Evolutionary conservation across 2,888 invertebrate genomes (phyloP).

Genomic region (Ischnura elegans): DNA sequence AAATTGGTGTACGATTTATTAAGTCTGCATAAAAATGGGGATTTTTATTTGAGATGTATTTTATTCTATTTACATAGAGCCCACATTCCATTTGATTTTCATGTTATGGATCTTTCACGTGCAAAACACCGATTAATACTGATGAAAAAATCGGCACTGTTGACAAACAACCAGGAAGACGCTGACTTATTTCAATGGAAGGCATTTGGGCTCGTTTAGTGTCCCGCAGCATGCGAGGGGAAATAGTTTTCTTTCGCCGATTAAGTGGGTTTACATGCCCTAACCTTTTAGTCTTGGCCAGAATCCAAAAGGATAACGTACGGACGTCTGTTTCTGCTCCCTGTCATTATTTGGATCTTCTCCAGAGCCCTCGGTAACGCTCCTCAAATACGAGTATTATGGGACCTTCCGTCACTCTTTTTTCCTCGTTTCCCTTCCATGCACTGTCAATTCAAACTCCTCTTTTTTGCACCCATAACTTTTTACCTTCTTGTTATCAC

Average conservation of each 20-base stretch:
- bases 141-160: too few relatives aligned
- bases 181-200: not conserved
- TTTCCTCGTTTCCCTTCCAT: too few relatives aligned
- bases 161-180: not conserved
- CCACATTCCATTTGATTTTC: too few relatives aligned
- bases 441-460: not conserved
- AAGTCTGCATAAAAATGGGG: too few relatives aligned
- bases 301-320: slow-evolving; percentile 6
- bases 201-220: not conserved
- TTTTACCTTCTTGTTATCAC: too few relatives aligned
- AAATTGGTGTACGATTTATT: too few relatives aligned
- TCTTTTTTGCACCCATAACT: too few relatives aligned
- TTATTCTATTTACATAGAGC: too few relatives aligned
- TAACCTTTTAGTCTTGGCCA: not conserved
- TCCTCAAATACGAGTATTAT: not conserved
- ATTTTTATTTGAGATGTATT: too few relatives aligned
- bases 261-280: slow-evolving; percentile 9
- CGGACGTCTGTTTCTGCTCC: slow-evolving; percentile 17
- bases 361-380: not conserved
- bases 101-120: too few relatives aligned
- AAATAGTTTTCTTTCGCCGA: not conserved
- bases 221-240: not conserved
- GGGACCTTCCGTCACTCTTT: not conserved
- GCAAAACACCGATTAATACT: too few relatives aligned
- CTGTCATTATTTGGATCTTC: not conserved